Evolutionary conservation across 2,888 invertebrate species (phyloP).

Genomic region (Troides oblongomaculatus): DNA sequence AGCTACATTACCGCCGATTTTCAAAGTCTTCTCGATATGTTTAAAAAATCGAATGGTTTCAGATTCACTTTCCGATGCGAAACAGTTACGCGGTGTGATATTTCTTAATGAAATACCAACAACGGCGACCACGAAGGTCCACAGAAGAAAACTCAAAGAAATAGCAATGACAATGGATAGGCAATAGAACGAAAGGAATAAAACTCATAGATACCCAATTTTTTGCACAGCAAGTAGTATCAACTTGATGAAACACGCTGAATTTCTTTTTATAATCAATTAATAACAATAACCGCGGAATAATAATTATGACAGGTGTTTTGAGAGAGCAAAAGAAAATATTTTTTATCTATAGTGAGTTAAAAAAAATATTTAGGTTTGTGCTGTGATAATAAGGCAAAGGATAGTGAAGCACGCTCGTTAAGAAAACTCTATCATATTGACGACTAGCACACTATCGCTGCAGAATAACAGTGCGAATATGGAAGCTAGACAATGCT

Average conservation of each 20-base stretch:
- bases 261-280: background rate
- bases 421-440: too few relatives aligned
- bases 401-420: too few relatives aligned
- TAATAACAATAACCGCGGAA: background rate
- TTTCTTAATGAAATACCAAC: conserved; percentile 51
- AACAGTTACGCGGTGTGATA: conserved; percentile 57
- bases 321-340: too few relatives aligned
- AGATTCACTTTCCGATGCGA: conserved; percentile 53
- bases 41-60: conserved; percentile 31
- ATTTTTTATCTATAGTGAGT: too few relatives aligned
- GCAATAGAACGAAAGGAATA: conserved; percentile 31
- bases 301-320: background rate
- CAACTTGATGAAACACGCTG: background rate
- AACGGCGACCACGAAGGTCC: conserved; percentile 51
- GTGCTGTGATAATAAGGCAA: too few relatives aligned
- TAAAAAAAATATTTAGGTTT: too few relatives aligned
- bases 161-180: conserved; percentile 43
- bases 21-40: background rate
- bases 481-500: too few relatives aligned
- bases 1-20: too few relatives aligned
- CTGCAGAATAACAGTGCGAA: too few relatives aligned
- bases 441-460: too few relatives aligned
- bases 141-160: conserved; percentile 46
- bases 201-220: background rate
- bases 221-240: background rate